A percentile compares a stretch with the other conserved stretches of the same genome.
phyloP scores from a whole-genome alignment of 1,140 invertebrate genomes.

The Drosophila serrata region DNA sequence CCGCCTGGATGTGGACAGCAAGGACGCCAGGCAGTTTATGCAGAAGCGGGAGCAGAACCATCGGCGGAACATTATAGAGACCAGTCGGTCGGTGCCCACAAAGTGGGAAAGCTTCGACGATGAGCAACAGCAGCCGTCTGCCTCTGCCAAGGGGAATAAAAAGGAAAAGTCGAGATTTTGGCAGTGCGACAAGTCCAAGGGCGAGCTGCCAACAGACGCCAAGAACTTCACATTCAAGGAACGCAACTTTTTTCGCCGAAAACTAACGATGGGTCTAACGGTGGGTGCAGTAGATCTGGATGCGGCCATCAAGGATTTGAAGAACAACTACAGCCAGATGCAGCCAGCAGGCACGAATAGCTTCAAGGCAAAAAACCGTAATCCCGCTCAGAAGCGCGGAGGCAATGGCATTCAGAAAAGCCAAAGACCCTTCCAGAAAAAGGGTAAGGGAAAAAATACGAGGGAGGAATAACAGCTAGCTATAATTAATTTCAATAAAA shows the following conservation, averaged over 20 bases:
- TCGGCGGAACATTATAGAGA: conserved; percentile 62
- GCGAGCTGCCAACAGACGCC: conserved; percentile 13
- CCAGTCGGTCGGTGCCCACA: conserved; percentile 29
- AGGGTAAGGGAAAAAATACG: conserved; percentile 1
- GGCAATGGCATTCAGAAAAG: background rate
- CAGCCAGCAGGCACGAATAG: background rate
- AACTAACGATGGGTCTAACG: conserved; percentile 19
- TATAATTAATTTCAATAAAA: background rate
- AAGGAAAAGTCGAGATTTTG: background rate
- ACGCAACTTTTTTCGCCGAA: conserved; percentile 38
- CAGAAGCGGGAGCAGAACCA: conserved; percentile 60
- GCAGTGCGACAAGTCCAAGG: background rate
- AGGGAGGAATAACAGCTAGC: background rate
- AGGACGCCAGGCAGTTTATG: conserved; percentile 47
- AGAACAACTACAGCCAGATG: background rate
- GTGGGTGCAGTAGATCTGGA: background rate
- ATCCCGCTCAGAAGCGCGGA: background rate
- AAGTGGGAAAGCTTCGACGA: conserved; percentile 62
- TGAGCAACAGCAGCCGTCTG: background rate
- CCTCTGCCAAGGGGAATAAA: background rate
- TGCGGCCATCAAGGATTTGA: conserved; percentile 9
- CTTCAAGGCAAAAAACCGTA: background rate
- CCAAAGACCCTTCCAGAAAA: background rate
- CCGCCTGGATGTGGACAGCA: conserved; percentile 50
- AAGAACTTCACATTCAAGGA: conserved; percentile 27